Base-by-base conservation (phyloP, 1,140 invertebrate genomes). In the Stenopsyche tienmushanensis region DNA sequence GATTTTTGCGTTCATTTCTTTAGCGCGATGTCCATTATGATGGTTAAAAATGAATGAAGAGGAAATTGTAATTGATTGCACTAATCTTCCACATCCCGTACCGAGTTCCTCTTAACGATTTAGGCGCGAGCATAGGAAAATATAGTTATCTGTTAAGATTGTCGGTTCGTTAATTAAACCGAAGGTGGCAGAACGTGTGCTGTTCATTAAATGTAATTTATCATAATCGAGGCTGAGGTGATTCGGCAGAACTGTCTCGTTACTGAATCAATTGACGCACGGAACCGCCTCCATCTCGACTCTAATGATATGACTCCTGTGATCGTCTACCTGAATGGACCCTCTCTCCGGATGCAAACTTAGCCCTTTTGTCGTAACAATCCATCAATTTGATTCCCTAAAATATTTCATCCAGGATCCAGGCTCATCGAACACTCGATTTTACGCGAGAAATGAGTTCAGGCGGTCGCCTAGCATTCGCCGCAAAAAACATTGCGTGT, bases 181-280 rank as follows among this genome's bases (percentile, higher is more conserved):
- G 44, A 47, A 13, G 44, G 17, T 20, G 1, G 47, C 47, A 26
- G 34, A 24, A 26, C 63, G 45, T 65, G 57, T 25, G 55, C 45
- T 57, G 41, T 25, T 66, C 64, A 66, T 66, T 66, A 66, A 59
- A 47, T 45, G 64, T 60, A 66, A 66, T 66, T 60, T 57, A 66
- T 58, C 18, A 45, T 59, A 60, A 66, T 60, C 50, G 54, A n/a
- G n/a, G 50, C 25, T 47, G 52, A 59, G 20, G 42, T 68, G 66
- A 68, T 57, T 68, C 49, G 55, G 50, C 66, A 64, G 17, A 64
- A 64, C 62, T 68, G 66, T 64, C 66, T 68, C 41, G 62, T 68
- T 64, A 67, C 39, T 18, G 41, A 67, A 67, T 57, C 65, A 67
- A 67, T 67, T 44, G 45, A 62, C 20, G 59, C 45, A 20, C n/a